Evolutionary conservation across 1,140 invertebrate genomes (phyloP), one percentile per base, ranked within the genome.

Genomic region (Paraescarpia echinospica): DNA sequence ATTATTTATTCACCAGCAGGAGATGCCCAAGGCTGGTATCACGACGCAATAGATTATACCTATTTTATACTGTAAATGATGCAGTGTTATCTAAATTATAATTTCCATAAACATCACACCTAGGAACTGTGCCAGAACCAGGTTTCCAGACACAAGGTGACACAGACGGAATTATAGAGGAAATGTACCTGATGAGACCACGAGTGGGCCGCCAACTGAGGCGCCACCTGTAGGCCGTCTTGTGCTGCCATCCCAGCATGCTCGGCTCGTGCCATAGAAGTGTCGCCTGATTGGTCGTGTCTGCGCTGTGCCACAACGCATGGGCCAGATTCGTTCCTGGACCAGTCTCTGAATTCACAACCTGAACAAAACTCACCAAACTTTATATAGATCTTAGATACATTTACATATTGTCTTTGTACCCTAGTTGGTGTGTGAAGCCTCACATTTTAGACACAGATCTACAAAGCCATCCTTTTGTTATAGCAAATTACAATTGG

Each of bases 251-350:
- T 33, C 93, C 94, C 22, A 89, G 34, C 34, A 94, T 92, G 34
- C 89, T 91, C 31, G 94, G 94, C 27, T 94, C 94, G 77, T 94
- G 94, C 94, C 94, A 94, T 33, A 94, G 89, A 89, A 94, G 34
- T 6, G 90, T 89, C 12, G 18, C 92, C 41, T 92, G 33, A 34
- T 89, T 89, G 34, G 14, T 1, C 14, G 92, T 89, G 34, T 92
- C 88, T 9, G 51, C 88, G 59, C 92, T 92, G 34, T 92, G 48
- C 92, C 92, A 92, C 88, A 92, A 34, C 14, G 92, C 92, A 1
- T 34, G 1, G 33, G 48, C 77, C 6, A 92, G 88, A 34, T 33
- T 34, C 9, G 9, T 27, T 33, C 92, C 88, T 2, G 92, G 92
- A 18, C 92, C 92, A 14, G 92, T 92, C n/a, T 4, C 51, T 22